A percentile compares a stretch with the other conserved stretches of the same genome.
phyloP scores from a whole-genome alignment of 2,888 invertebrate genomes.

The Dysmachus trigonus region DNA sequence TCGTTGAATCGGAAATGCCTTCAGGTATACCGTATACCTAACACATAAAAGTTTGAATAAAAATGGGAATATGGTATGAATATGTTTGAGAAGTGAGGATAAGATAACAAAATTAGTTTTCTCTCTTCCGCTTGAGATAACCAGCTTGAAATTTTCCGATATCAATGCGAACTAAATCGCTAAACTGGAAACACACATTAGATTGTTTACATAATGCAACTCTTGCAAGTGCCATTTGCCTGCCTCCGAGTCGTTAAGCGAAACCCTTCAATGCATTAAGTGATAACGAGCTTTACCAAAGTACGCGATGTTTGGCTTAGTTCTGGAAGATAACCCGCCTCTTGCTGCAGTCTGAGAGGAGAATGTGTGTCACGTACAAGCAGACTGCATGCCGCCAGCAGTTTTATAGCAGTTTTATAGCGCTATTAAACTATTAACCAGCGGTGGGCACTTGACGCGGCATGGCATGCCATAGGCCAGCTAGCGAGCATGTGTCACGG shows the following conservation, averaged over 20 bases:
- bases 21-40: neutral
- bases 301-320: neutral
- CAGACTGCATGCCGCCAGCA: conserved; percentile 36
- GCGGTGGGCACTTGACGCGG: neutral
- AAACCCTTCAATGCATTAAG: conserved; percentile 4
- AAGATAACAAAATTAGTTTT: conserved; percentile 7
- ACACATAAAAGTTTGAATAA: neutral
- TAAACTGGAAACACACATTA: neutral
- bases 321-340: conserved; percentile 10
- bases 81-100: neutral
- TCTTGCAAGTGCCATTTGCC: neutral
- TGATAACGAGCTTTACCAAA: conserved; percentile 6
- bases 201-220: neutral
- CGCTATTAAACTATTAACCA: neutral
- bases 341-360: neutral
- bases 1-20: neutral
- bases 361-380: neutral
- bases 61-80: neutral
- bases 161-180: neutral
- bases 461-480: neutral
- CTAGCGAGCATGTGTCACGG: neutral
- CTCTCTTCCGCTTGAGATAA: conserved; percentile 21
- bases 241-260: neutral
- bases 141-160: neutral
- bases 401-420: neutral